Conservation (phyloP, 2,797 vertebrate genomes). For the Euphonia xanthogaster region DNA sequence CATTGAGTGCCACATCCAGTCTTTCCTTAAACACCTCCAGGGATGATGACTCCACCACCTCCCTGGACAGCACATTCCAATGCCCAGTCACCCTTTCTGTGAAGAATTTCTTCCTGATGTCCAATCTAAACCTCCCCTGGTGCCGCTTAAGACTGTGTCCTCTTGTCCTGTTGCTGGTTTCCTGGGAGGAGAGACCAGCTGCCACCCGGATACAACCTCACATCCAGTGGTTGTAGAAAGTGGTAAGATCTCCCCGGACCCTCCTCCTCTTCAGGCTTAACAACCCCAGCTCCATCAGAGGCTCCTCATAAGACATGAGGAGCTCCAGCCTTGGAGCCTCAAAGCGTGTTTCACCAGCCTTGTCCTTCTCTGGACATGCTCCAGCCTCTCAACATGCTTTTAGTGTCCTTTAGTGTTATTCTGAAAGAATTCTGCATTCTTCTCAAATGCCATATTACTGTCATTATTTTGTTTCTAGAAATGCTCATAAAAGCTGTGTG, state of each 20-base stretch:
- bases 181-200: background rate
- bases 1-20: background rate
- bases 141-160: fast-evolving
- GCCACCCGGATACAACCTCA: background rate
- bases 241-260: background rate
- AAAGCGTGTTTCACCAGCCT: background rate
- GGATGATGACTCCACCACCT: background rate
- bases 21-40: background rate
- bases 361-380: background rate
- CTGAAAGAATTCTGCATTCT: background rate
- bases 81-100: background rate
- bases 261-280: background rate
- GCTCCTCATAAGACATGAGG: background rate
- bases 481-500: background rate
- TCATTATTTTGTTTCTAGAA: background rate
- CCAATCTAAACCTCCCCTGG: background rate
- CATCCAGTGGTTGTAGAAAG: background rate
- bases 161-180: background rate
- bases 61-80: background rate
- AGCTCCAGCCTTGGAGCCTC: background rate
- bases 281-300: background rate
- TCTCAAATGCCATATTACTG: background rate
- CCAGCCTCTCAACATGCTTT: background rate
- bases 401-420: background rate
- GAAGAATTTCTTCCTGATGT: background rate